These are phyloP conservation scores for Pycnonotus jocosus DNA, from an alignment of 2,113 vertebrate genomes.

Conservation along the genomic window DNA sequence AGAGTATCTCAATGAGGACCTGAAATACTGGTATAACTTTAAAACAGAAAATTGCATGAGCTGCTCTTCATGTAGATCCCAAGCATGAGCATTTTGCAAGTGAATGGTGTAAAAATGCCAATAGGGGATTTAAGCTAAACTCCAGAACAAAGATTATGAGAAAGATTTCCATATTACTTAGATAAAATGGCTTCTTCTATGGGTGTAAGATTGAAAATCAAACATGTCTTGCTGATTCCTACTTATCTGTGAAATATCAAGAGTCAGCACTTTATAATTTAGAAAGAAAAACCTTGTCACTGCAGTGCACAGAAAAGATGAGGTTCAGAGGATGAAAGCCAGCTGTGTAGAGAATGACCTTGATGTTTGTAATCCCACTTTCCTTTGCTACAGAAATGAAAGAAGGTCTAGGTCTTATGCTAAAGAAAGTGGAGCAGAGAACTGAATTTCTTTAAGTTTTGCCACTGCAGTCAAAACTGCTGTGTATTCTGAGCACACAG, in stretches of 20 bases:
- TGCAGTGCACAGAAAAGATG: neutral
- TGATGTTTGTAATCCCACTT: neutral
- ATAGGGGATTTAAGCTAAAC: neutral
- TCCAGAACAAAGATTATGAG: neutral
- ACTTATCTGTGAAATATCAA: neutral
- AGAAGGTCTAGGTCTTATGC: neutral
- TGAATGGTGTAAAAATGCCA: neutral
- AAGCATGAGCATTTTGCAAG: neutral
- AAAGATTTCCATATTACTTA: neutral
- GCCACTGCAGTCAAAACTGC: neutral
- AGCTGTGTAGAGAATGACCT: neutral
- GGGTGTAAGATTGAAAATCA: neutral
- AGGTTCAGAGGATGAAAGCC: neutral
- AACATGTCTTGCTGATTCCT: neutral
- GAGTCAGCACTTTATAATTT: neutral
- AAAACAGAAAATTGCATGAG: neutral
- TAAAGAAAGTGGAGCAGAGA: neutral
- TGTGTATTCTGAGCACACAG: neutral
- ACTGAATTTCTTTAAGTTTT: neutral
- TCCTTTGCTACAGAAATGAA: neutral
- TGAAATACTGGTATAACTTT: neutral
- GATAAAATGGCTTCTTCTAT: neutral
- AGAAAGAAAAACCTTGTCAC: neutral
- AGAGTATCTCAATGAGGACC: neutral
- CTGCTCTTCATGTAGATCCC: neutral